These are phyloP conservation scores for Cavia aperea DNA, from an alignment of 2,113 vertebrate species.

Conservation along the genomic window DNA sequence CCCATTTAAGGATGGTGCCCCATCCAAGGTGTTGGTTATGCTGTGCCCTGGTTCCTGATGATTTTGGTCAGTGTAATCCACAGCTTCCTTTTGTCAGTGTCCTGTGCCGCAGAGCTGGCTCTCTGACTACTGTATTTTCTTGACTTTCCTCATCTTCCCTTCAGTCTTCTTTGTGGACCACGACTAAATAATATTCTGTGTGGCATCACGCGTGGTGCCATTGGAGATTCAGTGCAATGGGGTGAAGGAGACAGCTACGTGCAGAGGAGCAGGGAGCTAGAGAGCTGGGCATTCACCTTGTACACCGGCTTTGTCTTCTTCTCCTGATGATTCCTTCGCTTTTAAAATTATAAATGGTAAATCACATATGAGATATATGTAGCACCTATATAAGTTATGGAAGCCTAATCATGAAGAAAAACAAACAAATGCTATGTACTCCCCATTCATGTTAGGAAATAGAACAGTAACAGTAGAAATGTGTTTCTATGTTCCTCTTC, in stretches of 20 bases:
- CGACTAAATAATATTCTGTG: accelerated
- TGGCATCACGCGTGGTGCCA: accelerated
- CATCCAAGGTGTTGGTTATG: accelerated
- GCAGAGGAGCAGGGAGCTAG: neutral
- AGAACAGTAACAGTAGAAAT: accelerated
- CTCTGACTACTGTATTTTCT: neutral
- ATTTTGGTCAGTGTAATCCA: neutral
- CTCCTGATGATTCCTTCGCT: too few species aligned
- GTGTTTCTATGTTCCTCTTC: too few species aligned
- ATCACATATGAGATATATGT: accelerated
- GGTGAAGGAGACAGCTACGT: neutral
- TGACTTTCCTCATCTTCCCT: neutral
- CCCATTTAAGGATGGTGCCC: neutral
- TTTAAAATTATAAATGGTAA: neutral
- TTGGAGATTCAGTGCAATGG: neutral
- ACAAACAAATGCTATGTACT: too few species aligned
- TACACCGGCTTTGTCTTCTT: neutral
- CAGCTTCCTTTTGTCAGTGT: neutral
- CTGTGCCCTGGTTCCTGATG: neutral
- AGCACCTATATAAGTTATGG: too few species aligned
- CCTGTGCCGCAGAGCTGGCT: neutral
- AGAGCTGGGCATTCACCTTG: neutral
- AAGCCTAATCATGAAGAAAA: neutral
- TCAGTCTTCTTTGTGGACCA: neutral
- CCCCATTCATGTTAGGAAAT: neutral